phyloP scores from a whole-genome alignment of 2,797 vertebrate genomes.

The Luscinia luscinia region DNA sequence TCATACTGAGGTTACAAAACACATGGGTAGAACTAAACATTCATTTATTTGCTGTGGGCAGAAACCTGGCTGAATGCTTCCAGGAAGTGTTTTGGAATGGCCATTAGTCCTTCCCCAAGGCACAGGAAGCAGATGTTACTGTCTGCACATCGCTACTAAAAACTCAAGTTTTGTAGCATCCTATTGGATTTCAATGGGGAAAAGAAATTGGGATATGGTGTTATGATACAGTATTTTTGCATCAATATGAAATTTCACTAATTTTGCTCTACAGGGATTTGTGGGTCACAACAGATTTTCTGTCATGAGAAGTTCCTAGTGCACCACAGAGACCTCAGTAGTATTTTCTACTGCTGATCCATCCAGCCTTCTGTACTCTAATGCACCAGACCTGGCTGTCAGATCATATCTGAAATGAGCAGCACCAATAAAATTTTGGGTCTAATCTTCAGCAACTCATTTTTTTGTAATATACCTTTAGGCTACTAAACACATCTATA shows the following conservation, averaged over 20 bases:
- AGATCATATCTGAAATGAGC: neutral
- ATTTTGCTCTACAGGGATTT: neutral
- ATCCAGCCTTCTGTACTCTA: neutral
- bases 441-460: neutral
- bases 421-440: neutral
- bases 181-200: neutral
- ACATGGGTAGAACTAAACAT: constrained; percentile 37
- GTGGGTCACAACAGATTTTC: neutral
- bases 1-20: constrained; percentile 41
- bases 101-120: constrained; percentile 18
- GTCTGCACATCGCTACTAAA: neutral
- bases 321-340: neutral
- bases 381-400: neutral
- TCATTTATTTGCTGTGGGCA: constrained; percentile 61
- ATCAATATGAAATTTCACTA: neutral
- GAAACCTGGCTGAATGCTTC: constrained; percentile 47
- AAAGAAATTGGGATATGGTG: neutral
- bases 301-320: neutral
- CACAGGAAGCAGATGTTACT: neutral
- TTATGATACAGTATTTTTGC: neutral
- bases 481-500: constrained; percentile 41
- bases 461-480: constrained; percentile 21
- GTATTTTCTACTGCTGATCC: neutral
- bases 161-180: neutral
- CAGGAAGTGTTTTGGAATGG: constrained; percentile 2